Base-by-base conservation (phyloP, 2,888 invertebrate genomes). In the Lumbricus terrestris region DNA sequence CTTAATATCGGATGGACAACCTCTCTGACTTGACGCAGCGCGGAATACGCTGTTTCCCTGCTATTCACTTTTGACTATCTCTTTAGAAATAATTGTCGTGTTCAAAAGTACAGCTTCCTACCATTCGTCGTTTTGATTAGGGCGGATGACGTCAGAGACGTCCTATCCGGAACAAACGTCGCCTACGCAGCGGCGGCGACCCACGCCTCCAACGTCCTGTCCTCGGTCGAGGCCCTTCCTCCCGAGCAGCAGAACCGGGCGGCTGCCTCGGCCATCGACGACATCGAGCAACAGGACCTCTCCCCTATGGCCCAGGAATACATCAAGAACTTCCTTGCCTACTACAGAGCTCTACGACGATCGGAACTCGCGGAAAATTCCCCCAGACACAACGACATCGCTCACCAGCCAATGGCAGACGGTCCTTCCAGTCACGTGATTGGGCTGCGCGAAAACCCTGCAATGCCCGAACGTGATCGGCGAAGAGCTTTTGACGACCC, bases 341-440 rank as follows among this genome's bases (percentile, higher is more conserved):
- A 90, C 29, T 93, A 93, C 90, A 91, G 92, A 42, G 85, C 85
- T 15, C 34, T 85, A 23, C 85, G 85, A 16, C 85, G 34, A 1
- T 85, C 85, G 5, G 85, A 85, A 85, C 85, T 13, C 6, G 35
- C 23, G 20, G 85, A 69, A 2, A 69, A n/a, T n/a, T n/a, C n/a
- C 69, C 69, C 8, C 29, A 29, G 69, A 69, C 69, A 69, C 29
- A 13, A n/a, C 69, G 69, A 29, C 69, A 69, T 69, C 4, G n/a
- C 69, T n/a, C 8, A 69, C 69, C 69, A 69, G 8, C 85, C 85
- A 85, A 85, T 37, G 23, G 85, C 85, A 37, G 20, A 34, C 35
- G 37, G 35, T 34, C 34, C 35, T 35, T 85, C 85, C 16, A 23
- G 16, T 85, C 85, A 85, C 85, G 85, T 85, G 85, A 85, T 15